Percentiles rank a stretch among this genome's conserved stretches.
Conservation (phyloP, 2,888 invertebrate species). For the Pterostichus madidus region DNA sequence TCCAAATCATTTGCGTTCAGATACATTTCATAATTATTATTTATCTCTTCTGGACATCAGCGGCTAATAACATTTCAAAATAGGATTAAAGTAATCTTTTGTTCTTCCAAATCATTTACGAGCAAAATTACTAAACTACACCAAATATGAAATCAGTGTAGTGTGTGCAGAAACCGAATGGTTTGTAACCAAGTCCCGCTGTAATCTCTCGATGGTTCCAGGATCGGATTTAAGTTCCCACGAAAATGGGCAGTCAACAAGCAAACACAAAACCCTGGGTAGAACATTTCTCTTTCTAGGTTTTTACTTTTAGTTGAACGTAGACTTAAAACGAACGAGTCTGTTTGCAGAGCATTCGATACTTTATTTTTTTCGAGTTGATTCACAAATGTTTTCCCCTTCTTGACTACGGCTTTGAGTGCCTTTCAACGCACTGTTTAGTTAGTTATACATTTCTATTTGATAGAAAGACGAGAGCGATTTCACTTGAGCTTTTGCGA, state of each 20-base stretch:
- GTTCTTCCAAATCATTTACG: constrained; percentile 38
- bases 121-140: neutral
- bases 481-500: constrained; percentile 33
- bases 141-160: neutral
- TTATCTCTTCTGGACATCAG: neutral
- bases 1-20: constrained; percentile 43
- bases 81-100: constrained; percentile 17
- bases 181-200: neutral
- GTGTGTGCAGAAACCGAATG: neutral
- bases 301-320: constrained; percentile 51
- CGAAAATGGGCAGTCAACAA: constrained; percentile 50
- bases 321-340: constrained; percentile 52
- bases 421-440: constrained; percentile 54
- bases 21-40: constrained; percentile 38
- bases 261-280: constrained; percentile 55
- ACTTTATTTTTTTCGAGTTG: constrained; percentile 65
- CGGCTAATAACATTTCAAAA: constrained; percentile 3
- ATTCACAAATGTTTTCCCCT: constrained; percentile 64
- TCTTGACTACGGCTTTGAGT: constrained; percentile 36
- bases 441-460: constrained; percentile 53
- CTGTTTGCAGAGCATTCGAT: constrained; percentile 65
- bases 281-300: constrained; percentile 49
- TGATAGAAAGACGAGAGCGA: constrained; percentile 27
- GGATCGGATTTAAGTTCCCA: constrained; percentile 50
- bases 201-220: neutral